A percentile compares a stretch with the other conserved stretches of the same genome.
Conservation (phyloP, 2,888 invertebrate genomes). For the Brachyptera risi region DNA sequence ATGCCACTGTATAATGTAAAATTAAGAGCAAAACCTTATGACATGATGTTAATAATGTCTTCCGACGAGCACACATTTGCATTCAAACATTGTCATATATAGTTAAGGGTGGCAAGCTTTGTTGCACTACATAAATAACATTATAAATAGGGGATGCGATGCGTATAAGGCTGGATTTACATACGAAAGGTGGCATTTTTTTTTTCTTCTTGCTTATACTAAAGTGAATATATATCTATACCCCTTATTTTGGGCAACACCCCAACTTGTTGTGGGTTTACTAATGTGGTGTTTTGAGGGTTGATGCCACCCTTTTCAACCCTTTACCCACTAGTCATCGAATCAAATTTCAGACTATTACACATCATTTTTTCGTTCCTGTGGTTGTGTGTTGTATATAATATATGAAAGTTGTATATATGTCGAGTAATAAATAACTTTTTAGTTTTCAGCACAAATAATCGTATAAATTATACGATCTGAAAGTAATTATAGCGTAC, state of each 20-base stretch:
- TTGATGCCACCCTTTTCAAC: slow-evolving; percentile 12
- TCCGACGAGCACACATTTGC: too few species aligned
- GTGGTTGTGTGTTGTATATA: neutral
- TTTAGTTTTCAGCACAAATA: slow-evolving; percentile 15
- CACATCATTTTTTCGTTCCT: slow-evolving; percentile 2
- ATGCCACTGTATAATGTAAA: too few species aligned
- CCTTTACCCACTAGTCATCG: slow-evolving; percentile 19
- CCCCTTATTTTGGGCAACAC: slow-evolving; percentile 14
- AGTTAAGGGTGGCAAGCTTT: neutral
- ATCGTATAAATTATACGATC: slow-evolving; percentile 10
- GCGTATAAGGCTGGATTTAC: slow-evolving; percentile 5
- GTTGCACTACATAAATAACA: slow-evolving; percentile 20
- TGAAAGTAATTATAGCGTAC: slow-evolving; percentile 12
- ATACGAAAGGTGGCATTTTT: slow-evolving; percentile 18
- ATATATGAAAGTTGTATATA: neutral
- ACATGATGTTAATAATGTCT: too few species aligned
- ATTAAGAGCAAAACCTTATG: too few species aligned
- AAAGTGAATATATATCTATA: neutral
- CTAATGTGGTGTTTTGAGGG: slow-evolving; percentile 8
- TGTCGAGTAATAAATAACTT: slow-evolving; percentile 13
- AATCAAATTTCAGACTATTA: slow-evolving; percentile 16
- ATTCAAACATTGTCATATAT: neutral
- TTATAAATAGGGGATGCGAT: slow-evolving; percentile 9
- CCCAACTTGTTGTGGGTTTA: slow-evolving; percentile 9
- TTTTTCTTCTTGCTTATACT: too few species aligned